These are phyloP conservation scores for Enteromius anoplus DNA, from an alignment of 2,797 vertebrate species.

Conservation along the genomic window DNA sequence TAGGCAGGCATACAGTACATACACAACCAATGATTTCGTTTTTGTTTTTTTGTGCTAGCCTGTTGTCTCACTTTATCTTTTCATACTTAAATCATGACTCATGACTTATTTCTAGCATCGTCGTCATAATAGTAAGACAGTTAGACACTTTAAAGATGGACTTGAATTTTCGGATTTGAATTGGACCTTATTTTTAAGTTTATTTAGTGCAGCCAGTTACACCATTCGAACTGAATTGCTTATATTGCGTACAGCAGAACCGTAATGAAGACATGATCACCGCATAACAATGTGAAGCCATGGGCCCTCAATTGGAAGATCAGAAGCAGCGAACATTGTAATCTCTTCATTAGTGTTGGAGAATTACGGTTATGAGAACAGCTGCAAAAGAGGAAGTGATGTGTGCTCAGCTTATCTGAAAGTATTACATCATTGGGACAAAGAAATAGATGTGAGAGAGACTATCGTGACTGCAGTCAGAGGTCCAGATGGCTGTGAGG, in stretches of 20 bases:
- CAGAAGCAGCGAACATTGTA: slow-evolving; percentile 30
- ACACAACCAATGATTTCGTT: background rate
- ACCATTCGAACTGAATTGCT: slow-evolving; percentile 11
- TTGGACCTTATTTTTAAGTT: background rate
- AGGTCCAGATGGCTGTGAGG: slow-evolving; percentile 59
- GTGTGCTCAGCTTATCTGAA: slow-evolving; percentile 36
- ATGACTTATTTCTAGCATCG: background rate
- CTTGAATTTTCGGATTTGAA: background rate
- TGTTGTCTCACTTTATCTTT: background rate
- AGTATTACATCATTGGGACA: slow-evolving; percentile 57
- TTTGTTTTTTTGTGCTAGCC: background rate
- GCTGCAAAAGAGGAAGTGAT: slow-evolving; percentile 51
- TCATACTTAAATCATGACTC: background rate
- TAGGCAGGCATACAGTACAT: background rate
- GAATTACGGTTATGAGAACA: slow-evolving; percentile 51
- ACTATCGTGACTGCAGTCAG: slow-evolving; percentile 28
- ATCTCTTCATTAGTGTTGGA: slow-evolving; percentile 46
- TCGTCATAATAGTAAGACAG: background rate
- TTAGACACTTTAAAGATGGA: background rate
- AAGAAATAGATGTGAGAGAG: slow-evolving; percentile 22
- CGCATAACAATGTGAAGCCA: slow-evolving; percentile 32
- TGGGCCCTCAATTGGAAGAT: slow-evolving; percentile 24
- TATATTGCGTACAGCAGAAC: slow-evolving; percentile 2
- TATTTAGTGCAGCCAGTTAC: background rate
- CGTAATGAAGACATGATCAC: slow-evolving; percentile 25